Evolutionary conservation across 2,797 vertebrate genomes (phyloP), one percentile per base, ranked within the genome.

Genomic region (Spondyliosoma cantharus): DNA sequence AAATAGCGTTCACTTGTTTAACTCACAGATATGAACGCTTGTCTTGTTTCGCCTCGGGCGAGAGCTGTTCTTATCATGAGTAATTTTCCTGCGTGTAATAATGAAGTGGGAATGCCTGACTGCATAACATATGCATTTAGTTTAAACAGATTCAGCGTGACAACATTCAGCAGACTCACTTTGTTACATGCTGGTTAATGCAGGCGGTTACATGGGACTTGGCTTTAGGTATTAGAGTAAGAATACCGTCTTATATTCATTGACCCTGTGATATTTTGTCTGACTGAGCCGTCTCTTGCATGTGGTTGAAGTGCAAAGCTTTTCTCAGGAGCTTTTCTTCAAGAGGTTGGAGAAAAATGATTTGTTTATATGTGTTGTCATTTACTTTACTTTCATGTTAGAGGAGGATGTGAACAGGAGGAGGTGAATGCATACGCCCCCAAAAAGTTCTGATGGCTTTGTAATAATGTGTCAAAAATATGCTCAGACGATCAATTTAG

Each of bases 51-150:
- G 88, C 91, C 89, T 49, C 20, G 3, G 80, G 91, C 87, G n/a
- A 83, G 46, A 87, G 78, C 70, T 27, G 45, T 76, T 83, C 76
- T 85, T 69, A 86, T 89, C 86, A 61, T 83, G 80, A 92, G 57
- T 91, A 86, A 87, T 86, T 89, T 89, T 83, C 73, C 74, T 80
- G 81, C 75, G 79, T 80, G n/a, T 74, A 83, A 85, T 91, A 89
- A 92, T 89, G 77, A 87, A 86, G 80, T 71, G 50, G 83, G 54
- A 71, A 74, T 43, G 81, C 50, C 78, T 67, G 76, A 52, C 63
- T 81, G 70, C 72, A 24, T 57, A 72, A 61, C 59, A 58, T 63
- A 48, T 45, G 50, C 46, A 73, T 79, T 88, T 64, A 74, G 81
- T 87, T 87, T 76, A 49, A 78, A 73, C 54, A 20, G 71, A 74